phyloP scores from a whole-genome alignment of 2,113 vertebrate species.

The Urocolius indicus region DNA sequence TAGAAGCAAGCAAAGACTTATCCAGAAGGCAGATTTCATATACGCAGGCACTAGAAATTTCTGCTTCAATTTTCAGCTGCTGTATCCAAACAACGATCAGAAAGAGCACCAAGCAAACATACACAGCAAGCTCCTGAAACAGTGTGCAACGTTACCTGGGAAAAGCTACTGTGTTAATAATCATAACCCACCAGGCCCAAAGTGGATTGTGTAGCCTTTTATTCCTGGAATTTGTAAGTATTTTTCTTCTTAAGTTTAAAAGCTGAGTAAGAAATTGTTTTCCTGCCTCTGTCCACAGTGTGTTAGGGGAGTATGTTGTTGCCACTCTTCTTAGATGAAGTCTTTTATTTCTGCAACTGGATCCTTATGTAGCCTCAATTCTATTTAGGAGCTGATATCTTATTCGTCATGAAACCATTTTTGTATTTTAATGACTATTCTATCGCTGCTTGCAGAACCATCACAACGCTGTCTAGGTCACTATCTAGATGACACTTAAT shows the following conservation, averaged over 20 bases:
- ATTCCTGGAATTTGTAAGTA: background rate
- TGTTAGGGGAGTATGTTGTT: background rate
- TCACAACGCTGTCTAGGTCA: background rate
- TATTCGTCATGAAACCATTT: slow-evolving; percentile 27
- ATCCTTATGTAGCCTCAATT: slow-evolving; percentile 17
- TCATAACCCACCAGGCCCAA: background rate
- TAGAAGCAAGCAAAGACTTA: background rate
- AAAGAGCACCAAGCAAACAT: background rate
- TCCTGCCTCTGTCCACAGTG: background rate
- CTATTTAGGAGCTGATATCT: slow-evolving; percentile 31
- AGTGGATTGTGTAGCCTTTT: background rate
- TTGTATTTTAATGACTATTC: background rate
- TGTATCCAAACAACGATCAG: fast-evolving
- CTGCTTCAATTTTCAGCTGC: background rate
- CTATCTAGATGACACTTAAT: background rate
- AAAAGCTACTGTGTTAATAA: background rate
- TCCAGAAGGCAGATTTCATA: background rate
- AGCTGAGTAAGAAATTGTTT: background rate
- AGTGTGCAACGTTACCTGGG: background rate
- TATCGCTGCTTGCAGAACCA: background rate
- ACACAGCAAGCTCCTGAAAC: background rate
- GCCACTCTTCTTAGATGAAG: slow-evolving; percentile 29
- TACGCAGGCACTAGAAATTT: background rate
- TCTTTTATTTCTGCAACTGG: slow-evolving; percentile 58
- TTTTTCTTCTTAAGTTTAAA: background rate